Evolutionary conservation across 2,113 vertebrate genomes (phyloP).

Genomic region (Brevimyrus niger): DNA sequence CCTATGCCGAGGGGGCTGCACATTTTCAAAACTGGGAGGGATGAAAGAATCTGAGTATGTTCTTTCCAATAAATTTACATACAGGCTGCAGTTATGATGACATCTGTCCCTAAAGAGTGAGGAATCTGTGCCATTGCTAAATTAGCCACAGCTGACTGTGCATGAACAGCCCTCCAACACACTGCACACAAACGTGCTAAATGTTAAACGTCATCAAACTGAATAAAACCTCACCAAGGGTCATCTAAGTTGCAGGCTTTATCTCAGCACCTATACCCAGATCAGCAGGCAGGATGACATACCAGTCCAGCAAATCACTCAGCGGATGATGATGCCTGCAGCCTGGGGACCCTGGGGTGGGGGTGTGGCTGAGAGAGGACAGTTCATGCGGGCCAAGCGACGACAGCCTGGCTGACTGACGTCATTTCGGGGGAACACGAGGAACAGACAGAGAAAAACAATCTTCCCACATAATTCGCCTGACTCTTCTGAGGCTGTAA

Average conservation of each 20-base stretch:
- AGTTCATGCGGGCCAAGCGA: neutral
- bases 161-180: neutral
- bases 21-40: slow-evolving; percentile 8
- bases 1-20: neutral
- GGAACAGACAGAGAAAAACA: neutral
- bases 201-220: neutral
- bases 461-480: neutral
- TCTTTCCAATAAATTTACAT: slow-evolving; percentile 4
- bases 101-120: slow-evolving; percentile 12
- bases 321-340: neutral
- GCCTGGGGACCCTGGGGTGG: neutral
- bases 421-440: neutral
- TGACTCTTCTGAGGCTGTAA: neutral
- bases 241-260: neutral
- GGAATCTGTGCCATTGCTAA: slow-evolving; percentile 17
- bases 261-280: neutral
- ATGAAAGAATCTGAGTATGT: slow-evolving; percentile 6
- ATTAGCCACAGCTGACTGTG: slow-evolving; percentile 19
- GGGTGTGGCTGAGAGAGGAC: neutral
- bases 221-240: neutral
- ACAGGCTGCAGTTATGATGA: slow-evolving; percentile 3
- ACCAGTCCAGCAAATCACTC: neutral
- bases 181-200: neutral
- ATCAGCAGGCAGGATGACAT: neutral
- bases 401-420: slow-evolving; percentile 10